Evolutionary conservation across 1,140 invertebrate genomes (phyloP).

Genomic region (Cydia amplana): DNA sequence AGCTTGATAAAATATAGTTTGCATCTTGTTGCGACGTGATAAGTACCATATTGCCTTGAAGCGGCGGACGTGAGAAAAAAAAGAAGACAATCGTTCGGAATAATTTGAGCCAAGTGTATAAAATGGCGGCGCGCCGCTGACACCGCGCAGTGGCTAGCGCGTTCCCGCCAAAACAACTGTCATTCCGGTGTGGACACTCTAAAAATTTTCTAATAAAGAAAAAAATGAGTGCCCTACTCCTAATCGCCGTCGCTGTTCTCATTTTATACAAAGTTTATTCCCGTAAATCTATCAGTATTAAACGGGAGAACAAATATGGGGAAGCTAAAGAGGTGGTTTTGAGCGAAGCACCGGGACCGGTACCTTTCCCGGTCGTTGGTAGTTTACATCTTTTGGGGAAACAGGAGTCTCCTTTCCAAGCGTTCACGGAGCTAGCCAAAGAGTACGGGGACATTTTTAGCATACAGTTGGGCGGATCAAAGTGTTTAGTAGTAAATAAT

Average conservation of each 20-base stretch:
- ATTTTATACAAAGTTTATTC: constrained; percentile 59
- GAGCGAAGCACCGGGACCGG: constrained; percentile 81
- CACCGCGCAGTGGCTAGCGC: constrained; percentile 58
- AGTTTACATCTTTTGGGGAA: constrained; percentile 84
- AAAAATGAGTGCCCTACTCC: constrained; percentile 70
- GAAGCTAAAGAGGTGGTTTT: constrained; percentile 43
- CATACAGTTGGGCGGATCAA: constrained; percentile 84
- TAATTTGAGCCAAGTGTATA: constrained; percentile 47
- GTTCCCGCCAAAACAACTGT: constrained; percentile 61
- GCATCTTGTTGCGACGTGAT: neutral
- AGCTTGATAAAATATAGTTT: neutral
- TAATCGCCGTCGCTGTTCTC: constrained; percentile 53
- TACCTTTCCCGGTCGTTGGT: constrained; percentile 86
- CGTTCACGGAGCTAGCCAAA: constrained; percentile 85
- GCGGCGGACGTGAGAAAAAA: neutral
- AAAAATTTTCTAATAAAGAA: constrained; percentile 62
- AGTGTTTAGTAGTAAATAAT: constrained; percentile 89
- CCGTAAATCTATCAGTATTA: constrained; percentile 47
- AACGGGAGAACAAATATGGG: constrained; percentile 50
- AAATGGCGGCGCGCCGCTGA: constrained; percentile 46
- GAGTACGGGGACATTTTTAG: constrained; percentile 88
- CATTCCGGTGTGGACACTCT: constrained; percentile 60
- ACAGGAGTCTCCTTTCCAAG: constrained; percentile 85
- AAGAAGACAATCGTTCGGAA: neutral
- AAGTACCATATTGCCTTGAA: neutral